Evolutionary conservation across 2,888 invertebrate species (phyloP), one percentile per base, ranked within the genome.

Genomic region (Euclidia mi): DNA sequence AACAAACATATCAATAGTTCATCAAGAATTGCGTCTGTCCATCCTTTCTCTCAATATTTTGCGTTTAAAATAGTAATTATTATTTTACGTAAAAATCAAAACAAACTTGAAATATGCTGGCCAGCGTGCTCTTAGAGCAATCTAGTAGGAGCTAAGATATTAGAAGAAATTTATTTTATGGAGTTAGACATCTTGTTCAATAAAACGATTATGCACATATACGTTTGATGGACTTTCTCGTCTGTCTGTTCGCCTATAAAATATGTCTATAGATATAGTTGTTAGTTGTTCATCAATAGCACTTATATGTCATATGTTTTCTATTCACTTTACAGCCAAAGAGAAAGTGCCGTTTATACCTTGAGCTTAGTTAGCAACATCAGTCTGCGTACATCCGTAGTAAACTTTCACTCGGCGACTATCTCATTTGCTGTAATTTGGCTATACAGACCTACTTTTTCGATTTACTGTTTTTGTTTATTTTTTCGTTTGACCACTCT

Each of bases 381-480:
- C 49, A 51, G 71, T 57, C 50, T 25, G 29, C 25, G 29, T 55
- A 44, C 40, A 34, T 52, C 40, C 25, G 29, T 40, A 42, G 34
- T 35, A 40, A 45, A 65, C 71, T 70, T 68, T 70, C 67, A 65
- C 71, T 60, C 32, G 38, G 14, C 14, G 35, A 37, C 35, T 45
- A 9, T 52, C 41, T 56, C 46, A 52, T 64, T 69, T 50, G 37
- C 35, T 64, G 20, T 60, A 53, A 59, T 56, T 55, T 56, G 6
- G 35, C n/a, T 17, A 10, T 3, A 2, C 0, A 9, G n/a, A 50
- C 40, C 29, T 29, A 56, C 15, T 48, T 51, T 28, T 29, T 28
- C 2, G 4, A 32, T 14, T 34, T 9, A 45, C 18, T 20, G 46
- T 34, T 20, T 56, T 35, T 7, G 7, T 17, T 17, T 31, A 2